phyloP scores from a whole-genome alignment of 1,140 invertebrate species.

The Ruditapes philippinarum region DNA sequence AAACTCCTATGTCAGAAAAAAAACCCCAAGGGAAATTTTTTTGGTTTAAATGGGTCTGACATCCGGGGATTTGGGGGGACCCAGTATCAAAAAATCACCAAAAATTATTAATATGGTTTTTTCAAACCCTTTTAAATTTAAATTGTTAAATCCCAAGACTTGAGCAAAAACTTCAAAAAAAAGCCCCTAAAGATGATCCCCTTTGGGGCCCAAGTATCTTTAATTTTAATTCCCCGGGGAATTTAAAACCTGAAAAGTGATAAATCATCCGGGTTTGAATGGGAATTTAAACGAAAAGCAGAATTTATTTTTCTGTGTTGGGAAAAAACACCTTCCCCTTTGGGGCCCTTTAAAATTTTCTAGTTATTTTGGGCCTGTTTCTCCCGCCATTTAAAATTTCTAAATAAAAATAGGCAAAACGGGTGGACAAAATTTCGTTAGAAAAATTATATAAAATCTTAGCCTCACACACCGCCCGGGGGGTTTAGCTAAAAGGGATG shows the following conservation, averaged over 20 bases:
- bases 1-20: constrained; percentile 8
- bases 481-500: too few species aligned
- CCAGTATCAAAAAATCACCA: constrained; percentile 64
- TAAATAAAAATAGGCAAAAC: too few species aligned
- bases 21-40: constrained; percentile 13
- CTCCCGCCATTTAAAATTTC: too few species aligned
- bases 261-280: constrained; percentile 5
- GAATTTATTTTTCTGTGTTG: constrained; percentile 25
- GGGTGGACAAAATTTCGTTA: too few species aligned
- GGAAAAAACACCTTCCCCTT: neutral
- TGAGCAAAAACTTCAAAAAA: constrained; percentile 59
- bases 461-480: too few species aligned
- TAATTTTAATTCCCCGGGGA: neutral
- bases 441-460: too few species aligned
- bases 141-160: constrained; percentile 18
- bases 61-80: neutral
- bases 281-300: constrained; percentile 38
- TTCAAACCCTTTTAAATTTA: neutral
- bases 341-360: too few species aligned
- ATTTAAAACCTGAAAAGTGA: constrained; percentile 10
- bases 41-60: too few species aligned
- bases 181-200: neutral
- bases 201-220: constrained; percentile 12
- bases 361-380: too few species aligned
- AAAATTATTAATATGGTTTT: constrained; percentile 37